These are phyloP conservation scores for Nyleta sp. DNA, from an alignment of 2,888 invertebrate species.

Conservation along the genomic window DNA sequence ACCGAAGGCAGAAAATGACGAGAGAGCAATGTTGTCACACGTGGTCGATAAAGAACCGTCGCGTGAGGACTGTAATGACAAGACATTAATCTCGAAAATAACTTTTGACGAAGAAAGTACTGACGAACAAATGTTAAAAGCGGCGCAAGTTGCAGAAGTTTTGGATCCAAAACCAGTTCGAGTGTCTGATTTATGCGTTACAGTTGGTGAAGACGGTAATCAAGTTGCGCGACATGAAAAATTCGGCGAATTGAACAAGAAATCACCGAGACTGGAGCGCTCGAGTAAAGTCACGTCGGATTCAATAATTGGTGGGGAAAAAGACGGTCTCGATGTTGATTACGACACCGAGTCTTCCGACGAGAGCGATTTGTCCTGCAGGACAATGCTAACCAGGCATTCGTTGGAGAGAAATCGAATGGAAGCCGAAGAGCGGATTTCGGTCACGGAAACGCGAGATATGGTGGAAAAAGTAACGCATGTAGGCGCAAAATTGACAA, in stretches of 20 bases:
- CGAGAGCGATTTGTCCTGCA: constrained; percentile 77
- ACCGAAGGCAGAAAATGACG: background rate
- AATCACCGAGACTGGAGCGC: constrained; percentile 37
- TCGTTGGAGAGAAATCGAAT: constrained; percentile 69
- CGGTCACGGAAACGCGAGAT: no score
- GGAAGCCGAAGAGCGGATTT: background rate
- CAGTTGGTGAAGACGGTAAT: constrained; percentile 33
- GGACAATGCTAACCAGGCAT: constrained; percentile 75
- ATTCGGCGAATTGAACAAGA: constrained; percentile 28
- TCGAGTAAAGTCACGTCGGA: constrained; percentile 54
- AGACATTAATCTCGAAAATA: constrained; percentile 9
- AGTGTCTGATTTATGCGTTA: constrained; percentile 42
- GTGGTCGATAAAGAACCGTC: background rate
- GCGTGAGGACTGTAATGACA: constrained; percentile 2
- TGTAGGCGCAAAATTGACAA: constrained; percentile 51
- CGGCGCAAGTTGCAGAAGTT: constrained; percentile 17
- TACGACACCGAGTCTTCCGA: constrained; percentile 77
- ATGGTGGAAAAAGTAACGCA: no score
- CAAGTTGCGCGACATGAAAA: constrained; percentile 33
- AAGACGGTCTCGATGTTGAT: constrained; percentile 43
- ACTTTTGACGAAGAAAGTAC: constrained; percentile 25
- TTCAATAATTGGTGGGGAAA: constrained; percentile 27
- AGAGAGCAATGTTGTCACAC: background rate
- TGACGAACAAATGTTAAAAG: constrained; percentile 20
- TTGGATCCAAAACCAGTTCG: constrained; percentile 9